Evolutionary conservation across 2,797 vertebrate genomes (phyloP), one percentile per base, ranked within the genome.

Genomic region (Luscinia megarhynchos): DNA sequence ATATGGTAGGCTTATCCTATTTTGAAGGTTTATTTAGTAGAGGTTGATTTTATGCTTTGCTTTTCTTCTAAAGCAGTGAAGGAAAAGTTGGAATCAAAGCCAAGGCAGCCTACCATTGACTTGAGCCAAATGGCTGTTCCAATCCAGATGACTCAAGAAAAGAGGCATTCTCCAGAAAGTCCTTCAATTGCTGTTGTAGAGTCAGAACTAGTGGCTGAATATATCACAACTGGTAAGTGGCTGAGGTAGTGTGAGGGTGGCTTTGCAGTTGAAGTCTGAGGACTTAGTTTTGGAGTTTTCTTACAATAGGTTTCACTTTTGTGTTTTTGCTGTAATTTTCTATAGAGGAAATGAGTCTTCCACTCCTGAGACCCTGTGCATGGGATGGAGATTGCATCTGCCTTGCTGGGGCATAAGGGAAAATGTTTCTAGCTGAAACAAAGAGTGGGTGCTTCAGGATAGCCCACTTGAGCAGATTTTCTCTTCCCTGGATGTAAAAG

Each of bases 51-150:
- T 74, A 64, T 67, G 14, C 20, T 62, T 72, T 61, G 23, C 29
- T 75, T 63, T 63, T 72, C 13, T 97, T 94, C 88, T 91, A 63
- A 89, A 93, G 48, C 97, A 99, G 99, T 98, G 94, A 99, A 99
- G 96, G 99, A 99, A 94, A 99, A 99, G 93, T 95, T 97, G 32
- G 99, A 99, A 89, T 95, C 98, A 21, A 99, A 98, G 96, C 98
- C 98, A 27, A 97, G 99, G 84, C 99, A 99, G 94, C 99, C 98
- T 92, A 99, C 99, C 67, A 99, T 99, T 90, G 99, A 99, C 97
- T 97, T 99, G 95, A 99, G 99, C 95, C 99, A 99, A 98, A 99
- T 99, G 99, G 99, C 98, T n/a, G 99, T 99, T 53, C 99, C 99
- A 69, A 98, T 99, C 95, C 99, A 99, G 95, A 98, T 99, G 98